These are phyloP conservation scores for Diorhabda carinulata DNA, from an alignment of 1,140 invertebrate genomes.

Conservation along the genomic window DNA sequence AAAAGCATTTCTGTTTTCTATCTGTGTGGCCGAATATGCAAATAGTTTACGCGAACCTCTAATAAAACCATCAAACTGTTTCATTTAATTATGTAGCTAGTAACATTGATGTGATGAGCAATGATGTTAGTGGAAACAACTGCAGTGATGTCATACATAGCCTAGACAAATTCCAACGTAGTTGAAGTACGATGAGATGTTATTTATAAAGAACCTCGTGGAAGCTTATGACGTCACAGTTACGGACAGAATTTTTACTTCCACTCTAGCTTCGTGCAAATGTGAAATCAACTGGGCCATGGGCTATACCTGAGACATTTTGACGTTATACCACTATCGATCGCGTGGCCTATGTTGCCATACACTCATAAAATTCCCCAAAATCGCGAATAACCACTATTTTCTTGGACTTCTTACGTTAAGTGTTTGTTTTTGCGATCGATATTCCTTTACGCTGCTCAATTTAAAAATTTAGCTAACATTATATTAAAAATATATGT, in stretches of 20 bases:
- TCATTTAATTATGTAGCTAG: background rate
- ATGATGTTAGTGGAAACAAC: background rate
- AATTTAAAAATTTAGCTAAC: too few species aligned
- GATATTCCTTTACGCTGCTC: too few species aligned
- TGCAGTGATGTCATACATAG: background rate
- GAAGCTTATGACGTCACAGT: background rate
- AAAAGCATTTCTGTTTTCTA: too few species aligned
- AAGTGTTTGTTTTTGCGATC: too few species aligned
- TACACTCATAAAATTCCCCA: background rate
- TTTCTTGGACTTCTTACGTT: too few species aligned
- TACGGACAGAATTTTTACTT: background rate
- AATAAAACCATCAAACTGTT: background rate
- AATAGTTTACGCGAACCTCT: too few species aligned
- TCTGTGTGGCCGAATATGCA: too few species aligned
- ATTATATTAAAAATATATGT: too few species aligned
- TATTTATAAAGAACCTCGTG: slow-evolving; percentile 2
- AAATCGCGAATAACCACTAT: too few species aligned
- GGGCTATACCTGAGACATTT: slow-evolving; percentile 1
- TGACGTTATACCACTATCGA: background rate
- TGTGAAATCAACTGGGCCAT: background rate
- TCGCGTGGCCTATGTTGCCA: background rate
- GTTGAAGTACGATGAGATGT: background rate
- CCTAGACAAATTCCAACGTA: background rate
- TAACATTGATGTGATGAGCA: background rate
- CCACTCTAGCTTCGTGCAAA: background rate